Base-by-base conservation (phyloP, 1,140 invertebrate species). In the Drosophila pachea region DNA sequence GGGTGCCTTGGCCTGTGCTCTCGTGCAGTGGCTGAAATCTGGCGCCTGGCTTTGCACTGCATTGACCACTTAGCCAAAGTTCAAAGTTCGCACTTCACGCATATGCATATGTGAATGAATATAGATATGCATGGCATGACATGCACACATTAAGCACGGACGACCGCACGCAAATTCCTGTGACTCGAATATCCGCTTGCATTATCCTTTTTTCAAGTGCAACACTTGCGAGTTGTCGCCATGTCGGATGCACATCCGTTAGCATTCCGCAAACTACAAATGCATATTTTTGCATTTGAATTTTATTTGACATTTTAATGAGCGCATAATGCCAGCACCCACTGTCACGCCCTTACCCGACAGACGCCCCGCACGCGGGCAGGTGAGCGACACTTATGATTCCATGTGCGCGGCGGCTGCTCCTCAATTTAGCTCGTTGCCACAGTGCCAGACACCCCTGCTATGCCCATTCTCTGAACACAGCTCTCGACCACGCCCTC, bases 281-380 rank as follows among this genome's bases (percentile, higher is more conserved):
- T 72, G 70, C 74, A 78, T 73, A 70, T 78, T 67, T 84, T 62
- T 70, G 47, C 71, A 86, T 86, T 86, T 86, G 74, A 74, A 77
- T 81, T 81, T 22, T 86, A 86, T 86, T 86, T 86, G 81, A 86
- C 76, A 86, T 86, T 86, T 86, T 86, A 86, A 86, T 86, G 81
- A 86, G 81, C 74, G 74, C 76, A 86, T 81, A 86, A 86, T 86
- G 76, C 53, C 73, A 55, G 69, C 48, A 36, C 47, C 40, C 40
- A 52, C 11, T 50, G 31, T 14, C 53, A 59, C 22, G 22, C 22
- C 22, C 22, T 22, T 22, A 22, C 22, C 22, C 22, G 22, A 22
- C 22, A 22, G 22, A 22, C 22, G 22, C 22, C 22, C 22, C 22
- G 22, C 22, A 3, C 22, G 22, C 22, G 22, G 22, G 22, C 12